Evolutionary conservation across 2,888 invertebrate genomes (phyloP).

Genomic region (Cremastobaeus sp.): DNA sequence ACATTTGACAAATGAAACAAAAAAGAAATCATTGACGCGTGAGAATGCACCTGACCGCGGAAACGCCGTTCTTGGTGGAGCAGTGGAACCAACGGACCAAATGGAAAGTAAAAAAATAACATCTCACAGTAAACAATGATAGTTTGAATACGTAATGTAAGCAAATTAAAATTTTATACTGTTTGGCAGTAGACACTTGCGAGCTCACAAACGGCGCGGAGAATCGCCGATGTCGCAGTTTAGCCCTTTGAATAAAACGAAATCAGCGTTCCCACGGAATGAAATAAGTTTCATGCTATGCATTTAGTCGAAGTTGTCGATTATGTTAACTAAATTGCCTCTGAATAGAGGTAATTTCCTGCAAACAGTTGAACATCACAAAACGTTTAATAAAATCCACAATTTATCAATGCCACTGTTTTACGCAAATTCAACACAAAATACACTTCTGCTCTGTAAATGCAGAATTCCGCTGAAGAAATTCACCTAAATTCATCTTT

Average conservation of each 20-base stretch:
- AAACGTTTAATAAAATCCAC: conserved; percentile 14
- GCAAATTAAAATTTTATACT: conserved; percentile 11
- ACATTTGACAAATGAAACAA: conserved; percentile 33
- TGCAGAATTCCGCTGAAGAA: conserved; percentile 29
- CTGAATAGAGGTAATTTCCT: conserved; percentile 1
- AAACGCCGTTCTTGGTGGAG: conserved; percentile 12
- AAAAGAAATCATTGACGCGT: conserved; percentile 23
- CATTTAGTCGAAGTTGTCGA: background rate
- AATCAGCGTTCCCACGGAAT: conserved; percentile 24
- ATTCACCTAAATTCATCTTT: conserved; percentile 47
- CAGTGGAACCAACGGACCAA: conserved; percentile 5
- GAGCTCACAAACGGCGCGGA: conserved; percentile 11
- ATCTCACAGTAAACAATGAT: conserved; percentile 4
- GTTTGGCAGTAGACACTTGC: conserved; percentile 40
- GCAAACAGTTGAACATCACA: conserved; percentile 5
- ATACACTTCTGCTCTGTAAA: conserved; percentile 36
- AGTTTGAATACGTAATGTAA: conserved; percentile 10
- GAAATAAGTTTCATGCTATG: conserved; percentile 20
- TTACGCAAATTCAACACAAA: conserved; percentile 29
- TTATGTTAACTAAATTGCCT: conserved; percentile 9
- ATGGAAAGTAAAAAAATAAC: conserved; percentile 16
- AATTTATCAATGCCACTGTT: background rate
- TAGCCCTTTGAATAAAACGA: background rate
- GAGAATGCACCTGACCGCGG: conserved; percentile 10
- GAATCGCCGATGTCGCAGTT: conserved; percentile 9